Base-by-base conservation (phyloP, 2,113 vertebrate species). In the Lophius piscatorius region DNA sequence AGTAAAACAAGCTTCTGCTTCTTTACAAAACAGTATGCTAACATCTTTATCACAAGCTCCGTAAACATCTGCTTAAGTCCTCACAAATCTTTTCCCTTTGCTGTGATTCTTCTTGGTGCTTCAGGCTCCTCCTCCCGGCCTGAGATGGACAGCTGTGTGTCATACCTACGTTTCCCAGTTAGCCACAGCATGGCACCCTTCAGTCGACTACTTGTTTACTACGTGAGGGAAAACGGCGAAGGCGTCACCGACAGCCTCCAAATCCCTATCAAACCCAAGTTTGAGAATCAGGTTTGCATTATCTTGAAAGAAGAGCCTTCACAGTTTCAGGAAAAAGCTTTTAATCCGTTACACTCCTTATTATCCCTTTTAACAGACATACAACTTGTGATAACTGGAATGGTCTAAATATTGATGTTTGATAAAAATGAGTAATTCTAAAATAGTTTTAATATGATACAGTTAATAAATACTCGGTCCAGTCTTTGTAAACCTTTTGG, bases 231-330 rank as follows among this genome's bases (percentile, higher is more conserved):
- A 66, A 94, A 93, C 0, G 94, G 95, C 1, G 95, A 97, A 78
- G 95, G 95, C 0, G 92, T 97, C 28, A 94, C 94, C 0, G 94
- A 97, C 91, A 95, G 93, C 76, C 82, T 95, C 41, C 94, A 94
- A 79, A 89, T 97, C 62, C 31, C 91, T 0, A 87, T 96, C 12
- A 70, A 82, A 70, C 74, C 93, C 16, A 84, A 87, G 69, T 95
- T 95, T 23, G 94, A 96, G 80, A 96, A 96, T 72, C 88, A 94
- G 94, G 96, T 95, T 46, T 62, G 50, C 16, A 8, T 21, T 36
- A 6, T 23, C 12, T 29, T 52, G 2, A 31, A 42, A 38, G 13
- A 14, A 22, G 8, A 41, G 39, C 14, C 39, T 51, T 51, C 9
- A 5, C 2, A 20, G 9, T 18, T 44, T n/a, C 31, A 42, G 10